Evolutionary conservation across 2,888 invertebrate species (phyloP), one percentile per base, ranked within the genome.

Genomic region (Ophion ellenae): DNA sequence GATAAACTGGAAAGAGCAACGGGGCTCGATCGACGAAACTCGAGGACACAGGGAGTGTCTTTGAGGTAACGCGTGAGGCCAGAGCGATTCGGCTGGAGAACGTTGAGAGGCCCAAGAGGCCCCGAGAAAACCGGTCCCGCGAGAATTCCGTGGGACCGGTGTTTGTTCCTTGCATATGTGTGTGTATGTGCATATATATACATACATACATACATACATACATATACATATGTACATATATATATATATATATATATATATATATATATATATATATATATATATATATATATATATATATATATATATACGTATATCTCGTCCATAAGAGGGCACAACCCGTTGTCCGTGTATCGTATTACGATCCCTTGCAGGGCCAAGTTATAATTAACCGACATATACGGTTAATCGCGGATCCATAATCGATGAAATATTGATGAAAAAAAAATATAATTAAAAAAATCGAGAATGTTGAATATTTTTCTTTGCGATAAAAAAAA

Each of bases 121-220:
- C 78, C 61, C 69, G 24, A 78, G 67, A 75, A 84, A 86, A 86
- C 83, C 86, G 81, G 86, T 83, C 84, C 61, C 83, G 75, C 69
- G 78, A 84, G 86, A 83, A 84, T 81, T 84, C 86, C 86, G 81
- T 86, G 86, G 74, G 81, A 86, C 77, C 83, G 83, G 64, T 70
- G 75, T 67, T 59, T 78, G 69, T 78, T 81, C 28, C 66, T 74
- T 36, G 47, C 66, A 47, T 71, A 7, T 61, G 28, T 28, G 28
- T 28, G 32, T 32, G 32, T 32, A 4, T 32, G 32, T 24, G 24
- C 24, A 24, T 24, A 24, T 24, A 24, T 20, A 61, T 20, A 61
- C 53, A 11, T 61, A 71, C n/a, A 36, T 63, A 47, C 6, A 14
- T 40, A 24, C 24, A 47, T n/a, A 57, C 5, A 24, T 73, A 24